Evolutionary conservation across 2,888 invertebrate genomes (phyloP).

Genomic region (Pseudolycoriella hygida): DNA sequence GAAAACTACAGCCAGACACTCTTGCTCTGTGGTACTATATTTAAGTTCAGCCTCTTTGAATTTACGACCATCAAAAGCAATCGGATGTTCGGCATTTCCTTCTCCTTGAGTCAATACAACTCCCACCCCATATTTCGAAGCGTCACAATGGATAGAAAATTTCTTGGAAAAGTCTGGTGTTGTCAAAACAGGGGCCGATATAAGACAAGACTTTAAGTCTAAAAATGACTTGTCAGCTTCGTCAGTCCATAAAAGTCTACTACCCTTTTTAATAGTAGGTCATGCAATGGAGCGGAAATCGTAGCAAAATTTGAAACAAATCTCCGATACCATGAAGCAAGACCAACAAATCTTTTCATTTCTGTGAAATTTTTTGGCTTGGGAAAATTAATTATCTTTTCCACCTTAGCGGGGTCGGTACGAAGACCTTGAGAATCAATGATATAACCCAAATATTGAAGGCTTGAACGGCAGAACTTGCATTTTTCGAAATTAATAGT

Average conservation of each 20-base stretch:
- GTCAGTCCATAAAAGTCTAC: background rate
- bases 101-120: too few relatives aligned
- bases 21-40: background rate
- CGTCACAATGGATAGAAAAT: background rate
- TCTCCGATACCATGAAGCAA: background rate
- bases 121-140: background rate
- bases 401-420: background rate
- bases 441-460: background rate
- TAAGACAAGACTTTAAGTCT: background rate
- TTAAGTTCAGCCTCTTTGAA: background rate
- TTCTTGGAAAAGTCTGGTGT: background rate
- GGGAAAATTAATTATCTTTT: background rate
- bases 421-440: background rate
- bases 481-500: too few relatives aligned
- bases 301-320: background rate
- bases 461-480: too few relatives aligned
- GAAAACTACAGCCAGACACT: background rate
- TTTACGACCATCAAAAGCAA: background rate
- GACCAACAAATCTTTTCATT: background rate
- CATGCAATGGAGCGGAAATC: background rate
- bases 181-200: background rate
- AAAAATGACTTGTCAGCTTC: background rate
- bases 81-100: background rate
- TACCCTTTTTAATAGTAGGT: background rate
- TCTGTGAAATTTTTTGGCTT: background rate